phyloP scores from a whole-genome alignment of 1,140 invertebrate genomes.

The Venustaconcha ellipsiformis region DNA sequence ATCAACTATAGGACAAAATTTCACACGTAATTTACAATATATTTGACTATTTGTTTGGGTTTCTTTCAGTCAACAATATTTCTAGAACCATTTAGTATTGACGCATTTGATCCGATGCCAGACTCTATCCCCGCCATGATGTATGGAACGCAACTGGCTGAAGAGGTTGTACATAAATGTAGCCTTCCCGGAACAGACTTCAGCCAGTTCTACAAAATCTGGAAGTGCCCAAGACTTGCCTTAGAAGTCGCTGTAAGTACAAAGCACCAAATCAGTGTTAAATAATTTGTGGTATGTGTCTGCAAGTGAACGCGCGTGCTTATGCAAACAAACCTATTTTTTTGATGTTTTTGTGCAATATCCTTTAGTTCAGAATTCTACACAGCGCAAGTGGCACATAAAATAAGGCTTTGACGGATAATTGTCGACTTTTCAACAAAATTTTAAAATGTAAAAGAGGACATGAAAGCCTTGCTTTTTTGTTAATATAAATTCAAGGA shows the following conservation, averaged over 20 bases:
- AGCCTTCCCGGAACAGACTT: conserved; percentile 36
- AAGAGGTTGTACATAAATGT: conserved; percentile 29
- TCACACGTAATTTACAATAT: too few species aligned
- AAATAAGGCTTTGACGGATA: not conserved
- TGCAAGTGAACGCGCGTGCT: not conserved
- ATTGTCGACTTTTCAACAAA: not conserved
- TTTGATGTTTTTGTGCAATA: not conserved
- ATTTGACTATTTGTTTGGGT: too few species aligned
- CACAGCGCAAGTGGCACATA: not conserved
- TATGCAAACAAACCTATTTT: not conserved
- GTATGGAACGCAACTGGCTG: conserved; percentile 44
- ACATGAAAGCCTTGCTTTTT: too few species aligned
- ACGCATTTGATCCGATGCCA: conserved; percentile 2
- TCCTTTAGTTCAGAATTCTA: not conserved
- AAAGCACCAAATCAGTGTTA: not conserved
- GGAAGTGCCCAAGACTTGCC: conserved; percentile 35
- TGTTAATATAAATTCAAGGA: too few species aligned
- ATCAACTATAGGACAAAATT: too few species aligned
- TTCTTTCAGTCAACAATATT: conserved; percentile 33
- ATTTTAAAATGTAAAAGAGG: too few species aligned
- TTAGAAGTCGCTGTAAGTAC: conserved; percentile 41
- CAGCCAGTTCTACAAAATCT: conserved; percentile 36
- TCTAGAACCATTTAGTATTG: conserved; percentile 34
- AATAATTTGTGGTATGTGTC: not conserved
- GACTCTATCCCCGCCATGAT: conserved; percentile 33